Evolutionary conservation across 2,888 invertebrate species (phyloP).

Genomic region (Lathronympha strigana): DNA sequence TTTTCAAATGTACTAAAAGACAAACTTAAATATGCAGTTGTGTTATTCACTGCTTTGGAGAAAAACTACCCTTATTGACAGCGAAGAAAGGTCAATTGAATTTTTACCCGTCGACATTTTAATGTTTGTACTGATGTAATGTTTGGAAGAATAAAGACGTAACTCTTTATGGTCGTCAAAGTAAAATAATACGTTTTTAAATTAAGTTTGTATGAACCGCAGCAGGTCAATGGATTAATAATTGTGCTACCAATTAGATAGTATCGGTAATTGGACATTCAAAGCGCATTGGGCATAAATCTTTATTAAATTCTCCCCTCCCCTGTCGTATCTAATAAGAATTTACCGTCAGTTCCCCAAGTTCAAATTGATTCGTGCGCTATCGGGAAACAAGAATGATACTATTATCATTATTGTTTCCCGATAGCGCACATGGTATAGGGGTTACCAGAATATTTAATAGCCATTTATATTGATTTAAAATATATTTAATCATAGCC

Average conservation of each 20-base stretch:
- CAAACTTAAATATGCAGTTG: conserved; percentile 21
- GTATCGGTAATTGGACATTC: conserved; percentile 39
- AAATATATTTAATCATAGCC: no score
- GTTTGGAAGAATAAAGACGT: conserved; percentile 19
- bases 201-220: conserved; percentile 52
- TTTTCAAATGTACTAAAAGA: conserved; percentile 37
- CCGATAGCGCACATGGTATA: no score
- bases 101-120: conserved; percentile 1
- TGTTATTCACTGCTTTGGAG: neutral
- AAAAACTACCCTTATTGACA: neutral
- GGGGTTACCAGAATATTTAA: neutral
- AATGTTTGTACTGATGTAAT: conserved; percentile 4
- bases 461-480: neutral
- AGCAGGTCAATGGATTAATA: conserved; percentile 71
- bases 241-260: conserved; percentile 57
- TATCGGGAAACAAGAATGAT: neutral
- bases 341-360: neutral
- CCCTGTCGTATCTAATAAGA: conserved; percentile 14
- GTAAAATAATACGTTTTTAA: conserved; percentile 52
- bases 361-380: neutral
- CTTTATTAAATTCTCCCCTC: conserved; percentile 29
- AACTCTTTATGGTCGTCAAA: conserved; percentile 53
- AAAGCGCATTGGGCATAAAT: conserved; percentile 31
- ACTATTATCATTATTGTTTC: no score
- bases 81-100: neutral